Conservation (phyloP, 2,113 vertebrate species). For the Phainopepla nitens region DNA sequence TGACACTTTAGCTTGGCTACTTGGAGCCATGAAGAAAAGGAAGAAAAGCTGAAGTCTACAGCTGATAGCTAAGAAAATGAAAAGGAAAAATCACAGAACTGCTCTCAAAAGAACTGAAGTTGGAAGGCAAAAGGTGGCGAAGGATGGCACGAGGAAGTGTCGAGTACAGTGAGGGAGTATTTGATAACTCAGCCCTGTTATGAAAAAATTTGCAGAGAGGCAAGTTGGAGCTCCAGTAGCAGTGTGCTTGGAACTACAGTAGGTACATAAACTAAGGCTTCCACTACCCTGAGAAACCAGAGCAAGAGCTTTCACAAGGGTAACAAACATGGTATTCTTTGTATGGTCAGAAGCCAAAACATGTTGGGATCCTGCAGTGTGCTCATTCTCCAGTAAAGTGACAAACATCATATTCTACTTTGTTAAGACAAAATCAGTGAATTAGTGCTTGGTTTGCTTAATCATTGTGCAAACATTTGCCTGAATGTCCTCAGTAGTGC, state of each 20-base stretch:
- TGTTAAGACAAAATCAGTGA: neutral
- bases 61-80: neutral
- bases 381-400: neutral
- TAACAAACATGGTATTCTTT: neutral
- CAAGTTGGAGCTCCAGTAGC: neutral
- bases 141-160: neutral
- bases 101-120: neutral
- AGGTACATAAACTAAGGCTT: neutral
- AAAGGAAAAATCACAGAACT: neutral
- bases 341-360: neutral
- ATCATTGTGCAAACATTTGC: neutral
- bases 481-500: neutral
- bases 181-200: neutral
- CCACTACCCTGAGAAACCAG: neutral
- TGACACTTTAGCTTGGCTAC: neutral
- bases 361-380: neutral
- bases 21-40: neutral
- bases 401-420: neutral
- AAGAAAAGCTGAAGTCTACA: neutral
- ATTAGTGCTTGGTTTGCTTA: neutral
- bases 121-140: neutral
- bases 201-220: neutral
- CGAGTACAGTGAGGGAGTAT: neutral
- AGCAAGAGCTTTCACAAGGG: accelerated
- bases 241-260: neutral